Evolutionary conservation across 2,888 invertebrate species (phyloP), one percentile per base, ranked within the genome.

Genomic region (Meteorus colon): DNA sequence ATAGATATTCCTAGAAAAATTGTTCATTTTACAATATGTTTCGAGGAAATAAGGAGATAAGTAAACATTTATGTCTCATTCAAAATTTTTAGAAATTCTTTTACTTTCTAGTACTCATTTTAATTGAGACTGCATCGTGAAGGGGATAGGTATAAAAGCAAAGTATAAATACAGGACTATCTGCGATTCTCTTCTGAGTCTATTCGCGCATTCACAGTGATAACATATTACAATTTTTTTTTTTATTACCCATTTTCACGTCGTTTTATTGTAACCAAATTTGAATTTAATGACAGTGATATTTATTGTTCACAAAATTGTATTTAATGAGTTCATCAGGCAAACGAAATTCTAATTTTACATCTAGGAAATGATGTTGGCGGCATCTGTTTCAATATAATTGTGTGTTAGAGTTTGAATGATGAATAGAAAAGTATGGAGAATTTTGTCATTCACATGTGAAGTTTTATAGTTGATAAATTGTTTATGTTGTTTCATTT

Each of bases 81-180:
- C 16, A 29, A 14, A 16, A 27, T 5, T 1, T 4, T 63, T 45
- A 75, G 73, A 78, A 78, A 72, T 75, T 77, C 77, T 76, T 77
- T 69, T 76, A 51, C 74, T 72, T 73, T 72, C 73, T 55, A 77
- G 65, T 60, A 70, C 72, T 74, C 65, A 71, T 59, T 79, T 70
- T 74, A 63, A 45, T 10, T 27, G 16, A 31, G n/a, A 68, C 48
- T 71, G 60, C 74, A 74, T 29, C 1, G 69, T 24, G 76, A 67
- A 67, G 78, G 82, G 84, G 81, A 76, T 79, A 41, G 73, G 77
- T 86, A 86, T 85, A 85, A 86, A 84, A 82, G 81, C 55, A 79
- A 41, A 41, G 41, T 41, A 2, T 41, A 41, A 41, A 41, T 12
- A 8, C 77, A 77, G 78, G 78, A 77, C 72, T 24, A 66, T 66